Base-by-base conservation (phyloP, 2,113 vertebrate genomes). In the Bubo scandiacus region DNA sequence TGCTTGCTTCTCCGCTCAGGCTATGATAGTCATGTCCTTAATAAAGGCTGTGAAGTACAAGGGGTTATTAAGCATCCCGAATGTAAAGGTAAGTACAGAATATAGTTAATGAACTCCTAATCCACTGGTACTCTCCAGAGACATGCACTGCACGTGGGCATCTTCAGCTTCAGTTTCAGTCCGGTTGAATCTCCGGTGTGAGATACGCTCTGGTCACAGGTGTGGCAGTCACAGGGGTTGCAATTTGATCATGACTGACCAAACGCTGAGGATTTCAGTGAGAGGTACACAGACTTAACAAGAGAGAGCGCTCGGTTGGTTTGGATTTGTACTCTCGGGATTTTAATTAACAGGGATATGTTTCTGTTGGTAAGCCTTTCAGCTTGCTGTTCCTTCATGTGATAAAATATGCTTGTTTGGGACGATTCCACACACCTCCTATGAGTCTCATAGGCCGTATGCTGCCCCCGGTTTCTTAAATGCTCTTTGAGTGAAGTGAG, bases 61-160 rank as follows among this genome's bases (percentile, higher is more conserved):
- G 43, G 71, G 16, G 11, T 68, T 70, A 18, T 14, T 52, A 29
- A 86, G 30, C 42, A 55, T 59, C 42, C n/a, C 0, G 0, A 54
- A 43, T 36, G 62, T 61, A 67, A 82, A 91, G 66, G 70, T 51
- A 58, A 62, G 62, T 45, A 34, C 29, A 38, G 49, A 26, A 29
- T 4, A 14, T 32, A 26, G 67, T 29, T 81, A 42, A 10, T 20
- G 23, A 88, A 38, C 32, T 91, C 13, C 83, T 29, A 32, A 54
- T 45, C 55, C 0, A 0, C 11, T 0, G 3, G 51, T 62, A 40
- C n/a, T 84, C 47, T 70, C n/a, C 0, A 3, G 86, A 15, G 59
- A 23, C 55, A 43, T 30, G 20, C 20, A 2, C 45, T 22, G 22
- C 0, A 0, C 0, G 0, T 25, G 75, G 63, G 19, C 81, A 49